Percentiles rank a stretch among this genome's conserved stretches.
phyloP scores from a whole-genome alignment of 2,113 vertebrate genomes.

The Rutilus rutilus region DNA sequence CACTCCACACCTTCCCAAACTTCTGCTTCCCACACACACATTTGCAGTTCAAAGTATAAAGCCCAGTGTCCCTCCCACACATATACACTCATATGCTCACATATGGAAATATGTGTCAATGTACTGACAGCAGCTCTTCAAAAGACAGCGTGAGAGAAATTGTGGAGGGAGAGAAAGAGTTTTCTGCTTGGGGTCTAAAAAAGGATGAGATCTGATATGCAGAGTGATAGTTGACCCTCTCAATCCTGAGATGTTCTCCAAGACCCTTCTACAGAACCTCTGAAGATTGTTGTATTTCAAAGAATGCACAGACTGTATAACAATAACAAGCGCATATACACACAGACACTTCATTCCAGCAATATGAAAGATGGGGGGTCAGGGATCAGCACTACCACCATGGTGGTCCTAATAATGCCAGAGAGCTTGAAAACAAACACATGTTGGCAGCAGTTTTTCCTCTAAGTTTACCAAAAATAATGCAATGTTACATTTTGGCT shows the following conservation, averaged over 20 bases:
- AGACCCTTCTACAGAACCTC: not conserved
- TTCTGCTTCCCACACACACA: slow-evolving; percentile 30
- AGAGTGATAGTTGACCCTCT: slow-evolving; percentile 25
- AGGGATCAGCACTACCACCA: not conserved
- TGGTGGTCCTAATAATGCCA: slow-evolving; percentile 21
- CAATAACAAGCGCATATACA: slow-evolving; percentile 32
- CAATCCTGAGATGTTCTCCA: slow-evolving; percentile 11
- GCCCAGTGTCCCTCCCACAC: slow-evolving; percentile 47
- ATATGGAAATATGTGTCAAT: slow-evolving; percentile 36
- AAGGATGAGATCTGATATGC: not conserved
- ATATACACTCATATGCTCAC: slow-evolving; percentile 44
- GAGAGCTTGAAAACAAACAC: not conserved
- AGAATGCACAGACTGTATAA: slow-evolving; percentile 38
- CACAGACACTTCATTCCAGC: slow-evolving; percentile 23
- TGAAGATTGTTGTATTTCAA: not conserved
- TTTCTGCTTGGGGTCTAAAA: not conserved
- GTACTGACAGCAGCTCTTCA: slow-evolving; percentile 24
- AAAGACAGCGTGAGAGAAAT: slow-evolving; percentile 2
- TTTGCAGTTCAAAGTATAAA: slow-evolving; percentile 28
- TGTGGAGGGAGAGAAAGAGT: not conserved
- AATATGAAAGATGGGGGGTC: not conserved
- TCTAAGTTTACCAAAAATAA: not conserved
- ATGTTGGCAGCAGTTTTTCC: not conserved
- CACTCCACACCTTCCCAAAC: slow-evolving; percentile 39
- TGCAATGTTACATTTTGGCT: not conserved